phyloP scores from a whole-genome alignment of 2,888 invertebrate species.

The Amblyjoppa proteus region DNA sequence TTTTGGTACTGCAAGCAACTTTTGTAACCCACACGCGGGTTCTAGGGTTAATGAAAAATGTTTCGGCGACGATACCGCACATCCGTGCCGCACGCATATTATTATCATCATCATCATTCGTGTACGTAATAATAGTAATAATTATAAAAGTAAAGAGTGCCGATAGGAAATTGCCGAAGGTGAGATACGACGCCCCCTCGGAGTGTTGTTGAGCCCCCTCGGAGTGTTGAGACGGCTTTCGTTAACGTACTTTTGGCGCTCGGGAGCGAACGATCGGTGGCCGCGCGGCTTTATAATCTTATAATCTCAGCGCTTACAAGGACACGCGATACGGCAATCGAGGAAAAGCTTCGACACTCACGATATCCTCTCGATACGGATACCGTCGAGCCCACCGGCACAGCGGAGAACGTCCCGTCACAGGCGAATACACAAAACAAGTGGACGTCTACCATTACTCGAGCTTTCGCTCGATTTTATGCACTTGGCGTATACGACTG shows the following conservation, averaged over 20 bases:
- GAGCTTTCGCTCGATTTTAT: constrained; percentile 46
- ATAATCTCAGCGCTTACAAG: background rate
- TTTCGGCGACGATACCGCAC: no score
- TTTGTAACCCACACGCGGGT: no score
- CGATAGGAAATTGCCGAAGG: constrained; percentile 11
- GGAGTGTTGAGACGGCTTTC: constrained; percentile 11
- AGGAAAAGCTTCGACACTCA: constrained; percentile 24
- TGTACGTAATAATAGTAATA: no score
- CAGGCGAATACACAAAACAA: background rate
- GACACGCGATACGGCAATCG: constrained; percentile 37
- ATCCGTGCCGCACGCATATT: no score
- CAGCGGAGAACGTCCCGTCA: background rate
- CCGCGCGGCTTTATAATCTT: background rate
- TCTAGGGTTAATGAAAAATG: no score
- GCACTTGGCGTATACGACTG: background rate
- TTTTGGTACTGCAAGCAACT: no score
- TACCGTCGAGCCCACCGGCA: constrained; percentile 21
- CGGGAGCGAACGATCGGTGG: background rate
- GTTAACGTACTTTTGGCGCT: constrained; percentile 55
- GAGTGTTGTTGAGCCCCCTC: background rate
- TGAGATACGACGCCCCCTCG: constrained; percentile 9
- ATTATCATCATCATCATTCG: no score
- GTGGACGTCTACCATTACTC: background rate
- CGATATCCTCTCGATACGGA: background rate
- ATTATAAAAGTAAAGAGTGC: background rate